Percentiles rank a stretch among this genome's conserved stretches.
phyloP scores from a whole-genome alignment of 2,797 vertebrate genomes.

The Pipistrellus pygmaeus region DNA sequence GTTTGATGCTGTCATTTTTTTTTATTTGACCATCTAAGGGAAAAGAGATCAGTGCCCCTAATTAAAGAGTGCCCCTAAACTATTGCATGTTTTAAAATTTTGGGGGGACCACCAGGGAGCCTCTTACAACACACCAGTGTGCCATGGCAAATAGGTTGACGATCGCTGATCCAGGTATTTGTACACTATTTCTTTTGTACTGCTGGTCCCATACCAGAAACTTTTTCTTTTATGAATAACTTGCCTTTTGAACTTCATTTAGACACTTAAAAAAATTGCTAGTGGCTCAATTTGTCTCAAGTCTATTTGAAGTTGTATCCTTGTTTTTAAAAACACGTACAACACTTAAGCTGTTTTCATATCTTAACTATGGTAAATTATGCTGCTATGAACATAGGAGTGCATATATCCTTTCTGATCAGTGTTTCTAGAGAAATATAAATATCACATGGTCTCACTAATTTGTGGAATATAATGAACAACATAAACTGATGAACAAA shows the following conservation, averaged over 20 bases:
- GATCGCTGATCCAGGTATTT: background rate
- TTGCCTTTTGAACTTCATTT: background rate
- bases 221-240: background rate
- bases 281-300: background rate
- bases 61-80: background rate
- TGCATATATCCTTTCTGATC: too few species aligned
- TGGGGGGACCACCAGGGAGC: background rate
- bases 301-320: background rate
- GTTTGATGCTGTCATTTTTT: background rate
- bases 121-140: background rate
- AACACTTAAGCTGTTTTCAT: too few species aligned
- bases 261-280: background rate
- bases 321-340: background rate
- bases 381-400: too few species aligned
- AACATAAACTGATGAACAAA: too few species aligned
- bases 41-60: background rate
- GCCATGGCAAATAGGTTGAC: background rate
- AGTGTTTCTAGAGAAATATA: too few species aligned
- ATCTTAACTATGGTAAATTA: too few species aligned
- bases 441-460: too few species aligned
- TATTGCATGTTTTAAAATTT: background rate
- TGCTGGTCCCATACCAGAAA: background rate
- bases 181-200: background rate
- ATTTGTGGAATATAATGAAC: too few species aligned
- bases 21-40: background rate